Conservation (phyloP, 30 jellyfish, hydroid and myxozoan genomes). For the Hydra vulgaris region DNA sequence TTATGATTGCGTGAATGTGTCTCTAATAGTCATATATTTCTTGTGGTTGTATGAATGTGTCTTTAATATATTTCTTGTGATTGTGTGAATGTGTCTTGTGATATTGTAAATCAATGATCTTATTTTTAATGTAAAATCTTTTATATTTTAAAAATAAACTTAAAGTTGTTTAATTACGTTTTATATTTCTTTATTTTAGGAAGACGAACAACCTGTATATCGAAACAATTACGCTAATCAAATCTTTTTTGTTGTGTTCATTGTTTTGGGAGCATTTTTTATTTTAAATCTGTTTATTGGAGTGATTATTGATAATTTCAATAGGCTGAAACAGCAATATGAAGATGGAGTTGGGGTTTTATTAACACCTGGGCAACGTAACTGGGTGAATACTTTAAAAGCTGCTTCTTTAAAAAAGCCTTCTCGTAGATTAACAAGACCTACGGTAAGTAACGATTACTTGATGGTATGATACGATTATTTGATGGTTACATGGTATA, state of each 20-base stretch:
- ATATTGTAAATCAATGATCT: too few species aligned
- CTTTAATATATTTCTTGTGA: too few species aligned
- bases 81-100: too few species aligned
- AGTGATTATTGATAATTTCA: conserved; percentile 93
- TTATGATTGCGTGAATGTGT: too few species aligned
- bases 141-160: too few species aligned
- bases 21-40: too few species aligned
- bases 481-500: conserved; percentile 90
- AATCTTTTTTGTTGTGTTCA: conserved; percentile 85
- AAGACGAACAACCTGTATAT: conserved; percentile 72
- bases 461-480: conserved; percentile 86
- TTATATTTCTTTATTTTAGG: conserved; percentile 1
- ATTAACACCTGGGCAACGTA: conserved; percentile 84
- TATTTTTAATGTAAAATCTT: too few species aligned
- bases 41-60: too few species aligned
- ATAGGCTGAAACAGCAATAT: conserved; percentile 91
- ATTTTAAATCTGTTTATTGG: conserved; percentile 87
- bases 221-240: conserved; percentile 50
- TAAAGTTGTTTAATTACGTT: not conserved
- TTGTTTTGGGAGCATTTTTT: conserved; percentile 94
- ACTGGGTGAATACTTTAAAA: conserved; percentile 87
- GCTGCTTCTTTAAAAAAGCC: conserved; percentile 94
- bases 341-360: conserved; percentile 95
- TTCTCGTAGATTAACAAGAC: conserved; percentile 82
- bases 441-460: conserved; percentile 41